Base-by-base conservation (phyloP, 2,797 vertebrate species). In the Pyrocephalus nanus region DNA sequence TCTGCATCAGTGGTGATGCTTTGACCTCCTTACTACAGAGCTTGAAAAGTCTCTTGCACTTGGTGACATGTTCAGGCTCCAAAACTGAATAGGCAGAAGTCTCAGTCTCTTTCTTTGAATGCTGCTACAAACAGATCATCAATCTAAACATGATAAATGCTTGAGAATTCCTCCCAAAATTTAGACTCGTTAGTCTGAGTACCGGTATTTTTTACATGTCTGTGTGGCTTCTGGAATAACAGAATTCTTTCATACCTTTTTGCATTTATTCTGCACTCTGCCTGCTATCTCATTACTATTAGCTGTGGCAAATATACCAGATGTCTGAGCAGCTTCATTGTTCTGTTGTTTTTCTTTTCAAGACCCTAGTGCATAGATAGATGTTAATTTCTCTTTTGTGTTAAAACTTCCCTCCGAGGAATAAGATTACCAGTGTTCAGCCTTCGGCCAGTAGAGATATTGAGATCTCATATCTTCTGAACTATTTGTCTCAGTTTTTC, bases 1-100 rank as follows among this genome's bases (percentile, higher is more conserved):
- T 94, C 85, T 74, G 72, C 60, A 53, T 90, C 14, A 6, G 45
- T 47, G 72, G 29, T 88, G 70, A 32, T 54, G 48, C 71, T 93
- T 73, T 96, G 97, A 97, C 96, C 96, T 88, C 90, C 53, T 57
- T 88, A 74, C 58, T 85, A 65, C 74, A 87, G 86, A 82, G 76
- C 80, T 89, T 61, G 65, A 93, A 96, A 94, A 97, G 92, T 91
- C 92, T 96, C 57, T 86, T 84, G 95, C 94, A 95, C 92, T 96
- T 96, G 94, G 95, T 96, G 96, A 96, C 96, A 83, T 86, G 65
- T 95, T 85, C 38, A 89, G 78, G 47, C 93, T 96, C 81, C 71
- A 94, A 62, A 86, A 78, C 40, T 58, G 55, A 96, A 88, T 47
- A 83, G 61, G 71, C 70, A 92, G 67, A 77, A 90, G 64, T 91